Conservation (phyloP, 2,113 vertebrate genomes). For the Lepus europaeus region DNA sequence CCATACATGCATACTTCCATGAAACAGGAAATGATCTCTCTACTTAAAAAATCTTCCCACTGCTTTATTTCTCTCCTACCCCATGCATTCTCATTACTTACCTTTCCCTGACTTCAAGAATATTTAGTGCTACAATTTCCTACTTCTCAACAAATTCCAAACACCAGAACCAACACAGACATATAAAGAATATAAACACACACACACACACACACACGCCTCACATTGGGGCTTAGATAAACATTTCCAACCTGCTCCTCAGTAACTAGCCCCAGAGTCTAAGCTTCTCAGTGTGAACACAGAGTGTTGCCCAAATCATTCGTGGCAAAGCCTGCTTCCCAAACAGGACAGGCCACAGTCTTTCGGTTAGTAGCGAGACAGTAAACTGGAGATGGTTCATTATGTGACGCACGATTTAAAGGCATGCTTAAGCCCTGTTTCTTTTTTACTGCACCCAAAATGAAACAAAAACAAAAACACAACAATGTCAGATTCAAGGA, state of each 20-base stretch:
- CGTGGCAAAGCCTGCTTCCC: not conserved
- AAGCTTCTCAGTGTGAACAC: not conserved
- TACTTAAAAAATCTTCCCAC: not conserved
- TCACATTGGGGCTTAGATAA: not conserved
- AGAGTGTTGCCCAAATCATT: not conserved
- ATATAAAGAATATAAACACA: not conserved
- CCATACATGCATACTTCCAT: not conserved
- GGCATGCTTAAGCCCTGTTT: not conserved
- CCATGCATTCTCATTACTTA: accelerated
- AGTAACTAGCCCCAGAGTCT: not conserved
- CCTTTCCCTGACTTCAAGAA: not conserved
- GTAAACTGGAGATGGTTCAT: not conserved
- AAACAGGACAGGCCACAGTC: not conserved
- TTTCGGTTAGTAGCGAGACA: not conserved
- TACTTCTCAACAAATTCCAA: not conserved
- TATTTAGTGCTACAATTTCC: not conserved
- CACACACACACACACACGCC: not conserved
- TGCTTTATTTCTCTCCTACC: not conserved
- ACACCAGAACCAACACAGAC: not conserved
- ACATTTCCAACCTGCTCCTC: not conserved
- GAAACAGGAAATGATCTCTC: not conserved
- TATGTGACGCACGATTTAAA: not conserved
- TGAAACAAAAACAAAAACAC: not conserved
- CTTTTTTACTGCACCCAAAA: not conserved
- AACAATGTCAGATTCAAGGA: not conserved